Percentiles rank a stretch among this genome's conserved stretches.
These are phyloP conservation scores for Desmodus rotundus DNA, from an alignment of 2,113 vertebrate species.

Conservation along the genomic window DNA sequence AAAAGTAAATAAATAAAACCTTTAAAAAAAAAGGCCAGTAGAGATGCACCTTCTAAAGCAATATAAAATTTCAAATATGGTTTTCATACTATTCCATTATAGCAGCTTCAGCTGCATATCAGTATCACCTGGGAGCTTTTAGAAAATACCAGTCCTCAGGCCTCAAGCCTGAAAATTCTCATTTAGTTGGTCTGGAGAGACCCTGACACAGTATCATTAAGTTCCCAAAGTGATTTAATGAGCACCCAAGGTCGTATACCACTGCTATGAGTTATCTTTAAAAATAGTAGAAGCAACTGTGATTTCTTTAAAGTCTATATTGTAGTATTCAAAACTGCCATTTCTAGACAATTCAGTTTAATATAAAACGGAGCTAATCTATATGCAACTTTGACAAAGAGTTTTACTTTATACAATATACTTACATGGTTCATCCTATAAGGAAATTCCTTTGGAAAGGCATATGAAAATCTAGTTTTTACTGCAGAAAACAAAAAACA, in stretches of 20 bases:
- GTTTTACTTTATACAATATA: constrained; percentile 66
- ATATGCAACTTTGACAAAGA: constrained; percentile 23
- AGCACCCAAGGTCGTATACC: neutral
- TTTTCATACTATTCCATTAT: neutral
- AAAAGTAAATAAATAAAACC: no score
- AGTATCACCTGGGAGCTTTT: neutral
- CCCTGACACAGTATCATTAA: neutral
- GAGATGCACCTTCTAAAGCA: neutral
- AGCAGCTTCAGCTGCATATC: neutral
- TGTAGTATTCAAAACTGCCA: neutral
- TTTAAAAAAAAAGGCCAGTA: neutral
- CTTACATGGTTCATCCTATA: constrained; percentile 99
- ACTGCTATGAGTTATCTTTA: neutral
- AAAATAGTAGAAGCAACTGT: neutral
- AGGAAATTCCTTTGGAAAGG: constrained; percentile 99
- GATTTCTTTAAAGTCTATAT: constrained; percentile 1
- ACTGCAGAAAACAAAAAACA: constrained; percentile 82
- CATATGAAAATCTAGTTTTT: constrained; percentile 99
- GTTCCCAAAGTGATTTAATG: neutral
- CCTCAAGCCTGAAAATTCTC: neutral
- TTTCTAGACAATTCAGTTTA: constrained; percentile 34
- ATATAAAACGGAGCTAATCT: neutral
- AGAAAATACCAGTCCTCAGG: neutral
- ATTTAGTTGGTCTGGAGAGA: neutral
- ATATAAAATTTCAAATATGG: constrained; percentile 6